Evolutionary conservation across 1,140 invertebrate genomes (phyloP), one percentile per base, ranked within the genome.

Genomic region (Drosophila bipectinata): DNA sequence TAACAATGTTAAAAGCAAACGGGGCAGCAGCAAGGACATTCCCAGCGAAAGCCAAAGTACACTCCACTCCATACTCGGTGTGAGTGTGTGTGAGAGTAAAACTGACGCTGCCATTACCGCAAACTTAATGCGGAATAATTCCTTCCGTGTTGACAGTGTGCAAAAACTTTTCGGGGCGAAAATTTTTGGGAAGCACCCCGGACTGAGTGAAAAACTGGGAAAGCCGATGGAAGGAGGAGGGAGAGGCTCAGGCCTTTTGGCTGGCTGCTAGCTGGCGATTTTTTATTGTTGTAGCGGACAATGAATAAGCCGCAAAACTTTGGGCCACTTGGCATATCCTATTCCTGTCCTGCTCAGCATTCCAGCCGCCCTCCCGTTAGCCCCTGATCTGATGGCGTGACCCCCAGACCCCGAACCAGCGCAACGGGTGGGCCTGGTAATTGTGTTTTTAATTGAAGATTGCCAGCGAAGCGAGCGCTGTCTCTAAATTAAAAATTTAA

Each of bases 41-140:
- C 44, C 21, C 39, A n/a, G 24, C 49, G 49, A 61, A 53, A 77
- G 49, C 44, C 74, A 67, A 45, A 49, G 51, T 48, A 60, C 48
- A 41, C 61, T 45, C 55, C 5, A 44, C 61, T 45, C 55, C 6
- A 44, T 44, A 3, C 15, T 28, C 2, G 34, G 49, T 44, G 48
- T 49, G 41, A 21, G 21, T 55, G 56, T 55, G 59, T 32, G 26
- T 34, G 32, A 9, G 55, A 60, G 54, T 47, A 39, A 32, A 39
- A 55, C 67, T 73, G 71, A 49, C 58, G 81, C 68, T 80, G 78
- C 82, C 82, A 85, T 85, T 85, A 85, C 82, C 82, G 61, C 82
- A 87, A 85, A 85, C 82, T 85, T 85, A 85, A 85, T 85, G 82
- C 83, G 78, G 82, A 85, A 85, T 85, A 85, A 85, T 85, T 85